Evolutionary conservation across 1,140 invertebrate species (phyloP).

Genomic region (Brachionus angularis): DNA sequence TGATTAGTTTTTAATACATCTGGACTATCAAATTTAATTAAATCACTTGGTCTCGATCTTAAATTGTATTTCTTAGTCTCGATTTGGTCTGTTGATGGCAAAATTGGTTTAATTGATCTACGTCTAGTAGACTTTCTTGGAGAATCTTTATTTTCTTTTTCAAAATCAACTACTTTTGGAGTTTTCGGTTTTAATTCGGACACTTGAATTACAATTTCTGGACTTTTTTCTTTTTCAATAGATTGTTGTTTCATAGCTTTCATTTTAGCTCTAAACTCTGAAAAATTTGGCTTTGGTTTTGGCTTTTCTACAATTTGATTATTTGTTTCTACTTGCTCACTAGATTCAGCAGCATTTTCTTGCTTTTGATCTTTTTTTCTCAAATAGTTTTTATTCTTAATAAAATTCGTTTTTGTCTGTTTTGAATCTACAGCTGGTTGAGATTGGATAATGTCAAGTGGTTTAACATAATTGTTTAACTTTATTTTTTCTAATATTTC

Average conservation of each 20-base stretch:
- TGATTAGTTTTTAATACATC: not conserved
- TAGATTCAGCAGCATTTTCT: not conserved
- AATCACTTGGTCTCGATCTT: conserved; percentile 36
- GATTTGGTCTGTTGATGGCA: not conserved
- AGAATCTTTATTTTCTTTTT: not conserved
- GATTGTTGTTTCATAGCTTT: conserved; percentile 22
- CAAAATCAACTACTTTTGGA: not conserved
- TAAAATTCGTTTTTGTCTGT: not conserved
- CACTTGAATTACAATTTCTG: not conserved
- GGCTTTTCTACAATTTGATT: not conserved
- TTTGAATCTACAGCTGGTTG: not conserved
- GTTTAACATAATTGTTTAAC: conserved; percentile 14
- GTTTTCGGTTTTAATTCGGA: not conserved
- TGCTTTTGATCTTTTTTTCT: conserved; percentile 33
- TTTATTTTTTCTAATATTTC: not conserved
- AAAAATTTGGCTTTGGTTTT: not conserved
- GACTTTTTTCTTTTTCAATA: not conserved
- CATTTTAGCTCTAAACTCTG: conserved; percentile 36
- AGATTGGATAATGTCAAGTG: not conserved
- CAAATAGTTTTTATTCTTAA: conserved; percentile 17
- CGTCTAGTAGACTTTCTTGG: too few relatives aligned
- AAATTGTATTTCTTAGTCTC: conserved; percentile 33
- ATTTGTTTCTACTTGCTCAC: not conserved
- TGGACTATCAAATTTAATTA: conserved; percentile 40
- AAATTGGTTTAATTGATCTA: not conserved